These are phyloP conservation scores for Microchrysa polita DNA, from an alignment of 2,888 invertebrate genomes.

Conservation along the genomic window DNA sequence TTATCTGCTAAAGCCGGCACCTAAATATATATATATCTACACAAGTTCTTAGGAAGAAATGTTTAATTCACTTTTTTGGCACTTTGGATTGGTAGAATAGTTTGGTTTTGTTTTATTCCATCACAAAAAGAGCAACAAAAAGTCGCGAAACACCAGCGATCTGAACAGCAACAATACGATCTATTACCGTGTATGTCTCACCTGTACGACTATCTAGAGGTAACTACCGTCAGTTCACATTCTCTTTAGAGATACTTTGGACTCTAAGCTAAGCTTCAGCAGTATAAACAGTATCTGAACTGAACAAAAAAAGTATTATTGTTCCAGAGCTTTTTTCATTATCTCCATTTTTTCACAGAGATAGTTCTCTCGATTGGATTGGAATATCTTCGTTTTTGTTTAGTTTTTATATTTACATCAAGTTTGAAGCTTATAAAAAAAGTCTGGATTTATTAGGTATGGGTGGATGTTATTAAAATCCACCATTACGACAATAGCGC, in stretches of 20 bases:
- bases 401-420: not conserved
- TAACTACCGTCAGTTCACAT: slow-evolving; percentile 17
- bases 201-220: slow-evolving; percentile 13
- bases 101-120: not conserved
- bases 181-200: not conserved
- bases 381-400: not conserved
- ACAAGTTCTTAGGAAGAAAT: no score
- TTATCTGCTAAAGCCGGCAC: no score
- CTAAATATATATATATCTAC: no score
- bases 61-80: not conserved
- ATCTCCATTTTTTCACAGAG: not conserved
- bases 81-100: not conserved
- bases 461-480: slow-evolving; percentile 33
- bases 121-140: not conserved
- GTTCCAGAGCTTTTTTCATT: slow-evolving; percentile 13
- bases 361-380: no score
- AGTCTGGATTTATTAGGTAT: slow-evolving; percentile 7
- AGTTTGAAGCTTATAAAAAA: slow-evolving; percentile 6
- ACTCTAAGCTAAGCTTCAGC: slow-evolving; percentile 3
- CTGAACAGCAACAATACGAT: not conserved
- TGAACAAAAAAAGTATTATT: not conserved
- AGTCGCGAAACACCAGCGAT: no score
- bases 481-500: slow-evolving; percentile 7
- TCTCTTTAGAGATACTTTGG: slow-evolving; percentile 21
- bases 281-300: not conserved